These are phyloP conservation scores for Phenacoccus solenopsis DNA, from an alignment of 1,140 invertebrate species.

Conservation along the genomic window DNA sequence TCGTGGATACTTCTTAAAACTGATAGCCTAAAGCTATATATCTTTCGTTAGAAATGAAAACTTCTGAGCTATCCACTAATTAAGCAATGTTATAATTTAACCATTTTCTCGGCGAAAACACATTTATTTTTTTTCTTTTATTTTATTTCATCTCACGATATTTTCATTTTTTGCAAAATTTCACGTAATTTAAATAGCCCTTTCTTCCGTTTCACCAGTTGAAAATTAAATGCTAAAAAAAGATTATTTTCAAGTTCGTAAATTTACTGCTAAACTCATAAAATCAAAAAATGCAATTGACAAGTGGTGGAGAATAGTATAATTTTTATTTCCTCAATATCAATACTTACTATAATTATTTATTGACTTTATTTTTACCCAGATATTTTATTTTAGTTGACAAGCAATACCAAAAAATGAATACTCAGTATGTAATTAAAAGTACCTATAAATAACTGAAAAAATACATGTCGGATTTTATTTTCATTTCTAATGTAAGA, in stretches of 20 bases:
- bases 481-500: too few relatives aligned
- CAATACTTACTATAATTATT: too few relatives aligned
- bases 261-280: too few relatives aligned
- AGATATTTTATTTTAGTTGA: too few relatives aligned
- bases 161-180: background rate
- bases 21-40: conserved; percentile 7
- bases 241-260: too few relatives aligned
- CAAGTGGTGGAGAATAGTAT: background rate
- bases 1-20: conserved; percentile 13
- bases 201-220: background rate
- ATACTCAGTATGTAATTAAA: too few relatives aligned
- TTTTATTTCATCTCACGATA: background rate
- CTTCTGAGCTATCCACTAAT: background rate
- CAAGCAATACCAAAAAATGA: too few relatives aligned
- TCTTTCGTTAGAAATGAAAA: conserved; percentile 12
- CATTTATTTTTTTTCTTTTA: background rate
- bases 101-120: background rate
- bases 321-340: too few relatives aligned
- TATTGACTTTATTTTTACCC: too few relatives aligned
- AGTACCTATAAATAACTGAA: too few relatives aligned
- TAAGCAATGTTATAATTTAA: background rate
- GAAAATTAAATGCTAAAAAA: too few relatives aligned
- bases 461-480: too few relatives aligned
- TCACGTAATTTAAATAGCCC: background rate
- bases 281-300: background rate